Conservation (phyloP, 2,113 vertebrate species). For the Rhadina sibilatrix region DNA sequence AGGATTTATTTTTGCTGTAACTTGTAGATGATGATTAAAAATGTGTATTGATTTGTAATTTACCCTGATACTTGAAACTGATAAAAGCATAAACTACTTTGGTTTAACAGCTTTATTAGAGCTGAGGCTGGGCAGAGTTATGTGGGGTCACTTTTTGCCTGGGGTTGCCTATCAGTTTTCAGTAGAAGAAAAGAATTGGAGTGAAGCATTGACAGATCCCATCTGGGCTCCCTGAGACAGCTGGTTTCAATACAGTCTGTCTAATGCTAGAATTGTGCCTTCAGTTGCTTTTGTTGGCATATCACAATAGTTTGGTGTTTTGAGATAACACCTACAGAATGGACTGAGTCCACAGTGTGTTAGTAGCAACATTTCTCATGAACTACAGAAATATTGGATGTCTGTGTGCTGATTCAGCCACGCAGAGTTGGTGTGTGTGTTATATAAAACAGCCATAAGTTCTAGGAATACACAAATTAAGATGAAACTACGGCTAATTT, state of each 20-base stretch:
- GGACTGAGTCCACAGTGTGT: neutral
- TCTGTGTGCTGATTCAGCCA: neutral
- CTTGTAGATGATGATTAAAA: constrained; percentile 44
- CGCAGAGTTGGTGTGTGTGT: neutral
- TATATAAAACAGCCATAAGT: neutral
- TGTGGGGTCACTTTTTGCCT: constrained; percentile 45
- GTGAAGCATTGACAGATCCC: constrained; percentile 60
- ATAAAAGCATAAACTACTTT: constrained; percentile 34
- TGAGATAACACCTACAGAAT: constrained; percentile 48
- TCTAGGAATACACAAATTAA: neutral
- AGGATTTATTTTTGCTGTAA: constrained; percentile 47
- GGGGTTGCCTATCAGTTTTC: constrained; percentile 54
- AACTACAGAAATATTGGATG: neutral
- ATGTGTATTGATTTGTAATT: constrained; percentile 53
- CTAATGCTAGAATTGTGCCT: constrained; percentile 39
- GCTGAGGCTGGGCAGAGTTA: constrained; percentile 30
- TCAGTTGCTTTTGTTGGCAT: constrained; percentile 51
- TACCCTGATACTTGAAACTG: constrained; percentile 15
- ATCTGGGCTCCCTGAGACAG: constrained; percentile 48
- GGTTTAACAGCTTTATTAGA: constrained; percentile 50
- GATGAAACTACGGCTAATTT: neutral
- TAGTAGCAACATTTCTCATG: neutral
- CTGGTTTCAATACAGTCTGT: constrained; percentile 52
- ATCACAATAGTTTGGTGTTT: constrained; percentile 44
- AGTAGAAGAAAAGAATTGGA: constrained; percentile 51